Base-by-base conservation (phyloP, 2,113 vertebrate genomes). In the Anolis carolinensis region DNA sequence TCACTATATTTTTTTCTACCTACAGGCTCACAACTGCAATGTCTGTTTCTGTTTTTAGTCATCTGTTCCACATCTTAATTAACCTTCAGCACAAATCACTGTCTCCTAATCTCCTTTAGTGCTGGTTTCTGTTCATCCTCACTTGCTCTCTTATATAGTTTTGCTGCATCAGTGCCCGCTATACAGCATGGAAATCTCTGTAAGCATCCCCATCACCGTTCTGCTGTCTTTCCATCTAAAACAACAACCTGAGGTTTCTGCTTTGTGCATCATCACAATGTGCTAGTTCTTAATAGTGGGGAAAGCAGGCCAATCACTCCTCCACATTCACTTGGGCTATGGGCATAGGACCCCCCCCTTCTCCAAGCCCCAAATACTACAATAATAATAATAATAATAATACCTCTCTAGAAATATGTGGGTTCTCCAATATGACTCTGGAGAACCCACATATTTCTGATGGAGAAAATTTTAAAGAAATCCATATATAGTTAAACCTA, bases 61-160 rank as follows among this genome's bases (percentile, higher is more conserved):
- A 81, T 85, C 85, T 85, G 78, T 74, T 88, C 70, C 25, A 75
- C 67, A 84, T 74, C 76, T 84, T 88, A 75, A 88, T 88, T 88
- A 89, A 91, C 72, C 82, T 92, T 88, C 92, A 83, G 84, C 83
- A 62, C 87, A 89, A 91, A 86, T 74, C 79, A 86, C 91, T 68
- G 67, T 86, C 77, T 90, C 70, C 25, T 88, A 84, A 84, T 88
- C 82, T 55, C 55, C 86, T 89, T 84, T 81, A 90, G 86, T 81
- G 39, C n/a, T 75, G 1, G 20, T 86, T 87, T 90, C 84, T 89
- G 86, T 87, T 87, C 86, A 62, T 79, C 32, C 73, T 91, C 36
- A 77, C 79, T 86, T 90, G 55, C 36, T 85, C 52, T 65, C 81
- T 65, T 0, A 0, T 5, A 32, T n/a, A 52, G 30, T 50, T 63